Evolutionary conservation across 2,113 vertebrate genomes (phyloP).

Genomic region (Toxostoma redivivum): DNA sequence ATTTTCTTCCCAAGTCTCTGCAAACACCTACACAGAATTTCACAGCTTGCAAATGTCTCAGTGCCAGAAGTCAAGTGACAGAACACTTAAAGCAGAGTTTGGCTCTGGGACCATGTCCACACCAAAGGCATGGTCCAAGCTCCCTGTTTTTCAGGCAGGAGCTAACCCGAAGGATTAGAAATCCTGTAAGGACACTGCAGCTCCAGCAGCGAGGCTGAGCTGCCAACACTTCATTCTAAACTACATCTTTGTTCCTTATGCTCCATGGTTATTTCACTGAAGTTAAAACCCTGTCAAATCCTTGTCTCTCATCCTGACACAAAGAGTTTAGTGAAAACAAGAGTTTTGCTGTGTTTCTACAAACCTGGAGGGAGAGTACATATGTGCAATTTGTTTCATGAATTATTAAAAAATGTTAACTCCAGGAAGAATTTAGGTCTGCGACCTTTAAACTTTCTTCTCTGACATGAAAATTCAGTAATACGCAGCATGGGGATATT

Average conservation of each 20-base stretch:
- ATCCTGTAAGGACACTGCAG: not conserved
- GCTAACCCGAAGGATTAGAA: not conserved
- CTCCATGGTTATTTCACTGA: not conserved
- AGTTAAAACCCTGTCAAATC: not conserved
- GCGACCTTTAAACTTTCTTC: constrained; percentile 62
- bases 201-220: not conserved
- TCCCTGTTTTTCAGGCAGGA: not conserved
- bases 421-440: constrained; percentile 53
- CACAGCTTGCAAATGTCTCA: not conserved
- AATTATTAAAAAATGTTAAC: constrained; percentile 21
- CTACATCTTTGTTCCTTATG: not conserved
- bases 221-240: not conserved
- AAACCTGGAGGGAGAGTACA: not conserved
- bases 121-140: not conserved
- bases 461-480: constrained; percentile 33
- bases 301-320: not conserved
- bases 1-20: not conserved
- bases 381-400: not conserved
- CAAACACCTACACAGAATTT: not conserved
- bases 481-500: constrained; percentile 38
- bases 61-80: not conserved
- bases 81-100: not conserved
- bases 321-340: not conserved
- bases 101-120: not conserved
- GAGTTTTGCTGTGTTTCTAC: not conserved